phyloP scores from a whole-genome alignment of 2,113 vertebrate genomes.

The Reinhardtius hippoglossoides region DNA sequence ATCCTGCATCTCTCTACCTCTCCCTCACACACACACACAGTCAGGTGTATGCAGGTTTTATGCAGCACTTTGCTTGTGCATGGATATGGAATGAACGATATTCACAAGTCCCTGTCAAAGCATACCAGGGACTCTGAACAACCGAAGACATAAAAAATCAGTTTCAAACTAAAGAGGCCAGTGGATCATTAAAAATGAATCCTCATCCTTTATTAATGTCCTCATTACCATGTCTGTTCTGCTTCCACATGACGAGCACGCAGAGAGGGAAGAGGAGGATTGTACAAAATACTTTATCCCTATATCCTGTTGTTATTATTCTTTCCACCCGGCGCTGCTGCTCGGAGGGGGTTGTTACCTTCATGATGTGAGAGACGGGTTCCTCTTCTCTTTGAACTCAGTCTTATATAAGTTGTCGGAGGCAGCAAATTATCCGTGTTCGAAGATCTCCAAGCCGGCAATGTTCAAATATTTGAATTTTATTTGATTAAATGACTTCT shows the following conservation, averaged over 20 bases:
- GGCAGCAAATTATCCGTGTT: neutral
- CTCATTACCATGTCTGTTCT: slow-evolving; percentile 68
- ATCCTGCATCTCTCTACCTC: slow-evolving; percentile 28
- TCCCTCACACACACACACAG: slow-evolving; percentile 16
- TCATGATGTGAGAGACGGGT: neutral
- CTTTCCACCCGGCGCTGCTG: slow-evolving; percentile 4
- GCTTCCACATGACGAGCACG: slow-evolving; percentile 42
- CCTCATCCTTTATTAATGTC: slow-evolving; percentile 74
- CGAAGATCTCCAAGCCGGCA: neutral
- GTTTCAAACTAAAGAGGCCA: slow-evolving; percentile 68
- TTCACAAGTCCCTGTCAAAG: slow-evolving; percentile 1
- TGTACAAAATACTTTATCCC: slow-evolving; percentile 24
- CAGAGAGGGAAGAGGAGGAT: slow-evolving; percentile 27
- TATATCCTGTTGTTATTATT: slow-evolving; percentile 35
- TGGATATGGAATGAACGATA: no score
- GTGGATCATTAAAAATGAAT: slow-evolving; percentile 78
- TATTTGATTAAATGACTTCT: neutral
- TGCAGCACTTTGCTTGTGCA: slow-evolving; percentile 42
- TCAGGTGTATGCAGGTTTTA: slow-evolving; percentile 40
- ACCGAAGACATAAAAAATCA: slow-evolving; percentile 40
- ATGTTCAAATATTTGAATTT: slow-evolving; percentile 16
- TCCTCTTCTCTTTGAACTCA: slow-evolving; percentile 16
- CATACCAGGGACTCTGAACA: slow-evolving; percentile 25
- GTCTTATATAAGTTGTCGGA: neutral
- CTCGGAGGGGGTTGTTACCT: neutral